These are phyloP conservation scores for Megaceryle torquata DNA, from an alignment of 2,113 vertebrate genomes.

Conservation along the genomic window DNA sequence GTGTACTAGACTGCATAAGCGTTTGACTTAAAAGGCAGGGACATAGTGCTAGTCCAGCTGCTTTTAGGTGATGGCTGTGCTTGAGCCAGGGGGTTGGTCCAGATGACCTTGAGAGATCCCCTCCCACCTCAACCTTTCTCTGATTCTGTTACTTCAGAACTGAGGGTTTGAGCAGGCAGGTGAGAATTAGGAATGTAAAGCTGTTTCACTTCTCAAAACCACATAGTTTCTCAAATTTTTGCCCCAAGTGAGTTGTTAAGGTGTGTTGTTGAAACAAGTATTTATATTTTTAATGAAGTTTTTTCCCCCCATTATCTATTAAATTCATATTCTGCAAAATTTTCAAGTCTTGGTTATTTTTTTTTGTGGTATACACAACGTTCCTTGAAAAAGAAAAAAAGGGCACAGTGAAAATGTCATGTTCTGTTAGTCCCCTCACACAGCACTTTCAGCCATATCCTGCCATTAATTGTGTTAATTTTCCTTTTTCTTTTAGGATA, in stretches of 20 bases:
- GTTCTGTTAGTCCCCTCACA: accelerated
- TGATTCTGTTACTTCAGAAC: not conserved
- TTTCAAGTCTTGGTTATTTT: not conserved
- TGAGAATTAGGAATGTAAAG: not conserved
- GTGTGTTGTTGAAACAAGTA: no score
- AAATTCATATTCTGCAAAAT: not conserved
- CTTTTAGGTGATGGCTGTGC: not conserved
- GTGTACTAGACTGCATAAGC: not conserved
- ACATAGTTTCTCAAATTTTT: not conserved
- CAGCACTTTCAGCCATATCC: not conserved
- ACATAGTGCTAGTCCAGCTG: not conserved
- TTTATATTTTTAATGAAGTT: not conserved
- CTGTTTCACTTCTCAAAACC: not conserved
- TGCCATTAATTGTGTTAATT: not conserved
- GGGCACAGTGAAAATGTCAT: not conserved
- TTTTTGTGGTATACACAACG: not conserved
- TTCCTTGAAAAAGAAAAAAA: not conserved
- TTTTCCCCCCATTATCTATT: not conserved
- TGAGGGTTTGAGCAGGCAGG: not conserved
- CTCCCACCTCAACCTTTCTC: not conserved
- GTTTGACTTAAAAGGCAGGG: not conserved
- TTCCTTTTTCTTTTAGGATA: conserved; percentile 80
- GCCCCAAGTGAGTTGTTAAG: not conserved
- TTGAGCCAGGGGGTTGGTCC: not conserved
- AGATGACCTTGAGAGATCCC: not conserved